Percentiles rank a stretch among this genome's conserved stretches.
These are phyloP conservation scores for Strigamia maritima DNA, from an alignment of 2,888 invertebrate genomes.

Conservation along the genomic window DNA sequence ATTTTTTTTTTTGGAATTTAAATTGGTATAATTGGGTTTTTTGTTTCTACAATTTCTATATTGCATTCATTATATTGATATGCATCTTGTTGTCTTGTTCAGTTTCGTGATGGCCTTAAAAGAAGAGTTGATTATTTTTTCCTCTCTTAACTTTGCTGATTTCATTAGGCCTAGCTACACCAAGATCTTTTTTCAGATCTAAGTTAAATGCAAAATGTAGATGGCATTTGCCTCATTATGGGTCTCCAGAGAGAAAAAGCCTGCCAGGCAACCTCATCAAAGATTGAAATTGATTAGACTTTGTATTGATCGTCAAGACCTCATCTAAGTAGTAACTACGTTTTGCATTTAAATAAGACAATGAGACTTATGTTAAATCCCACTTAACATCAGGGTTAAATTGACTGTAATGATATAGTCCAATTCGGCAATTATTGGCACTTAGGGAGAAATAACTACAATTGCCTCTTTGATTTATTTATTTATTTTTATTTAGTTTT, in stretches of 20 bases:
- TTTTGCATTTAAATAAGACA: constrained; percentile 4
- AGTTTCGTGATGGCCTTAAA: not conserved
- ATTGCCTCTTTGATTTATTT: not conserved
- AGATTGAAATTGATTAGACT: constrained; percentile 4
- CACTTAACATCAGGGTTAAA: constrained; percentile 4
- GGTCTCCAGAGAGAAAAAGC: constrained; percentile 4
- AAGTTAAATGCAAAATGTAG: constrained; percentile 4
- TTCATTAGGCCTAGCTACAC: not conserved
- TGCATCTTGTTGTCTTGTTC: not conserved
- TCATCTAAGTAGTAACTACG: not conserved
- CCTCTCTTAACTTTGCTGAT: not conserved
- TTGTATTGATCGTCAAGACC: constrained; percentile 4
- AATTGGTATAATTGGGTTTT: not conserved
- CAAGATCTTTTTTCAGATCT: not conserved
- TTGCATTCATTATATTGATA: not conserved
- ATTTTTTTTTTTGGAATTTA: not conserved
- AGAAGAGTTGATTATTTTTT: constrained; percentile 4
- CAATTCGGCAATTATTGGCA: not conserved
- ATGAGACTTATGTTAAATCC: constrained; percentile 4
- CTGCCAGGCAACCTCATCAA: constrained; percentile 4
- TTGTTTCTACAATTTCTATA: not conserved
- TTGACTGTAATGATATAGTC: not conserved
- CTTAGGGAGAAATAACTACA: not conserved
- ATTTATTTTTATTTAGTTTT: not conserved
- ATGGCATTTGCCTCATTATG: constrained; percentile 4